A percentile compares a stretch with the other conserved stretches of the same genome.
Evolutionary conservation across 2,797 vertebrate species (phyloP).

Genomic region (Siniperca undulata): DNA sequence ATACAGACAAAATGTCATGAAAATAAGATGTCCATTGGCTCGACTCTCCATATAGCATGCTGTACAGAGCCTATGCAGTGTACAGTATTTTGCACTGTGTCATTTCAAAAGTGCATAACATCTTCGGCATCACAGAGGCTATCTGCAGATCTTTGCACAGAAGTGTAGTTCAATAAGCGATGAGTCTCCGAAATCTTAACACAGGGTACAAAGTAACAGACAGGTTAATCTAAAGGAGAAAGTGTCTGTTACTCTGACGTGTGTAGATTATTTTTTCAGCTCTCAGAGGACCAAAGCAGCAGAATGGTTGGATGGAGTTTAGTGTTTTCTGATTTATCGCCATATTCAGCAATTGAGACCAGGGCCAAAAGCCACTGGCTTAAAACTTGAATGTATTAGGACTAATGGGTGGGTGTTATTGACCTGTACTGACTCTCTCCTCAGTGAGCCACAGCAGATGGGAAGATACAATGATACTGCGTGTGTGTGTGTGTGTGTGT

Average conservation of each 20-base stretch:
- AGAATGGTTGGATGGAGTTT: slow-evolving; percentile 18
- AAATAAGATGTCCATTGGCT: slow-evolving; percentile 21
- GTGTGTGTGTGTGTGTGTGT: background rate
- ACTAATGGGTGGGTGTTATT: slow-evolving; percentile 43
- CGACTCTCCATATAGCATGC: background rate
- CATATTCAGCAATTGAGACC: slow-evolving; percentile 32
- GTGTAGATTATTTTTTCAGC: slow-evolving; percentile 35
- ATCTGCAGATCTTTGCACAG: slow-evolving; percentile 7
- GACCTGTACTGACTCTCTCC: slow-evolving; percentile 34
- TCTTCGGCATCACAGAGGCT: slow-evolving; percentile 1
- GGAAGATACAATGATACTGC: slow-evolving; percentile 11
- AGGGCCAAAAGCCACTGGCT: slow-evolving; percentile 38
- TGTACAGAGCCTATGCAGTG: background rate
- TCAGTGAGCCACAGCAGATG: slow-evolving; percentile 34
- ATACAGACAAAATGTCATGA: slow-evolving; percentile 15
- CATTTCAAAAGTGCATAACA: slow-evolving; percentile 1
- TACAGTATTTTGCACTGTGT: background rate
- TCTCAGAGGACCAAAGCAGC: slow-evolving; percentile 33
- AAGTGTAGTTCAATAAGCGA: slow-evolving; percentile 17
- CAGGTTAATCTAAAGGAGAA: slow-evolving; percentile 29
- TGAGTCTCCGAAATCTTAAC: background rate
- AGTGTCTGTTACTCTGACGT: slow-evolving; percentile 19
- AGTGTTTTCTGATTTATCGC: slow-evolving; percentile 50
- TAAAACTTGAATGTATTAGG: slow-evolving; percentile 41
- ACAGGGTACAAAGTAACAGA: slow-evolving; percentile 4